These are phyloP conservation scores for Tiliqua scincoides DNA, from an alignment of 2,113 vertebrate species.

Conservation along the genomic window DNA sequence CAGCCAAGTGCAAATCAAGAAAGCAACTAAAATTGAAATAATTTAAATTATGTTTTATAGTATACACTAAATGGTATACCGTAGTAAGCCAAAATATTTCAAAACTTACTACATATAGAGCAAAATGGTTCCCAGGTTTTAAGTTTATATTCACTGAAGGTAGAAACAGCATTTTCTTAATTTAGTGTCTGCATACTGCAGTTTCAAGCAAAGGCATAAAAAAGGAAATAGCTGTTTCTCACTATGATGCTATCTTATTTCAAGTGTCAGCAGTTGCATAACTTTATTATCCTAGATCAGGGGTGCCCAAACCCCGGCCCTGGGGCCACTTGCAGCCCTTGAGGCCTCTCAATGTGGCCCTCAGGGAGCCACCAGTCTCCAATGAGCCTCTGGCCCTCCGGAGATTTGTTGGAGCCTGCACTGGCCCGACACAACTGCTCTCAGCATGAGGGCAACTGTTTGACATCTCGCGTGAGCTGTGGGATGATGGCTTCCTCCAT, in stretches of 20 bases:
- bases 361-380: too few relatives aligned
- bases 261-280: neutral
- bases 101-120: neutral
- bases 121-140: neutral
- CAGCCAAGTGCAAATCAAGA: neutral
- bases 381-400: too few relatives aligned
- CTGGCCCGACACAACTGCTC: too few relatives aligned
- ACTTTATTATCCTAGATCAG: fast-evolving
- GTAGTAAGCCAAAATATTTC: fast-evolving
- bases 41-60: neutral
- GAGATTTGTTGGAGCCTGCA: too few relatives aligned
- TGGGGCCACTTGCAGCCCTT: too few relatives aligned
- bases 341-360: too few relatives aligned
- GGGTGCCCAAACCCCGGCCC: too few relatives aligned
- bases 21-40: neutral
- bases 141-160: neutral
- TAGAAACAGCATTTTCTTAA: neutral
- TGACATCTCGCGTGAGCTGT: too few relatives aligned
- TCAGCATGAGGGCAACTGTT: too few relatives aligned
- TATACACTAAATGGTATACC: conserved; percentile 27
- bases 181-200: neutral
- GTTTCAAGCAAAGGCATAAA: neutral
- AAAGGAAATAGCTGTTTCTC: neutral
- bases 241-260: neutral
- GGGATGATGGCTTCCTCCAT: too few relatives aligned